Base-by-base conservation (phyloP, 1,140 invertebrate genomes). In the Ephestia elutella region DNA sequence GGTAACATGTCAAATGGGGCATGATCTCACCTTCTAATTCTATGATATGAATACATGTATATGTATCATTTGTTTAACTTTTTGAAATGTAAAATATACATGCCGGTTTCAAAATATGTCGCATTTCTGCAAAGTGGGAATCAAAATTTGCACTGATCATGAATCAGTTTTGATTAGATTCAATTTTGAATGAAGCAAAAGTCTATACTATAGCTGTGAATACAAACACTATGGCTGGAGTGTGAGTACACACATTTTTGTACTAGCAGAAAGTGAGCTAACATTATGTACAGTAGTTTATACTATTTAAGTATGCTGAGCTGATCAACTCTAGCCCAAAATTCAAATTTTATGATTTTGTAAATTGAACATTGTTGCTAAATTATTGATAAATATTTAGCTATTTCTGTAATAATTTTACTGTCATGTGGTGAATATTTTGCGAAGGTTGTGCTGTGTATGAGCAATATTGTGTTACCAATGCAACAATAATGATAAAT, bases 11-110 rank as follows among this genome's bases (percentile, higher is more conserved):
- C 8, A 10, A 2, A 30, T 11, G 25, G 30, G 49, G 38, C n/a
- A 44, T 44, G 13, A 44, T 5, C 15, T 17, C 38, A 15, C 38
- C 38, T 10, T 9, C 15, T 35, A 9, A 5, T 13, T 35, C 38
- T 15, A 15, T 44, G 13, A 15, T 8, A 15, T n/a, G 38, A 44
- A 44, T 44, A 44, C 38, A 44, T 44, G 7, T 15, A 44, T 3
- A 49, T 20, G 25, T 53, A 48, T 57, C 25, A 57, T 58, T 28
- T 58, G 50, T 20, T n/a, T 35, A 35, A 35, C 15, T 2, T 44
- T 1, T 44, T 44, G 10, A 35, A 35, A 35, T 2, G 15, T 17
- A 4, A 10, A 5, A 13, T 10, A 32, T 11, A 32, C 9, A 15
- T 44, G 38, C n/a, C 15, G 38, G 38, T 44, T 0, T 44, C 2